Percentiles rank a stretch among this genome's conserved stretches.
Conservation (phyloP, 1,140 invertebrate genomes). For the Monochamus saltuarius region DNA sequence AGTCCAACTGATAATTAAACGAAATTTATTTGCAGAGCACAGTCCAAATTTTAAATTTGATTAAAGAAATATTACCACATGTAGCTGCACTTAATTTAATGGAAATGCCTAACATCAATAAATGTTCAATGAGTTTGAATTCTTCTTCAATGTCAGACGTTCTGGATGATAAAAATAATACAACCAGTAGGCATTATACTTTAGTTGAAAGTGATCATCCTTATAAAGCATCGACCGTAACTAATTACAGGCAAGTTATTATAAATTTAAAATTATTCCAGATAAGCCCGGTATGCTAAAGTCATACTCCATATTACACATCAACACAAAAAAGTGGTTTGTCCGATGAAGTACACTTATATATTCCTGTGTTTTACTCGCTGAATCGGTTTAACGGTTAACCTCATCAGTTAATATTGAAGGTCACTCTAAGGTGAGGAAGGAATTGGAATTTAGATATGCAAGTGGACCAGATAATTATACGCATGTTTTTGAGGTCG, state of each 20-base stretch:
- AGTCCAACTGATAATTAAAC: background rate
- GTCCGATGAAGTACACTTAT: too few species aligned
- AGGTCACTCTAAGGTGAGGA: too few species aligned
- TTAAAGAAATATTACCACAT: conserved; percentile 89
- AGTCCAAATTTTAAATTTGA: conserved; percentile 85
- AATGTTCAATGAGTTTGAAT: conserved; percentile 27
- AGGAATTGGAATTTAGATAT: too few species aligned
- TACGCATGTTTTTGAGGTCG: too few species aligned
- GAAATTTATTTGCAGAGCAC: conserved; percentile 65
- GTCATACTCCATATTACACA: too few species aligned
- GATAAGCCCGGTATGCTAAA: background rate
- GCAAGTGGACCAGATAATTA: too few species aligned
- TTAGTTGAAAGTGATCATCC: conserved; percentile 96
- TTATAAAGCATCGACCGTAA: conserved; percentile 87
- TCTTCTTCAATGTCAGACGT: conserved; percentile 30
- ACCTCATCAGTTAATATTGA: too few species aligned
- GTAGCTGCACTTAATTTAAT: conserved; percentile 82
- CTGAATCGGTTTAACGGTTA: too few species aligned
- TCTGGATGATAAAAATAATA: conserved; percentile 50
- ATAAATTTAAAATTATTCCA: conserved; percentile 1
- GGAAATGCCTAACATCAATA: conserved; percentile 37
- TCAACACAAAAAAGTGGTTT: too few species aligned
- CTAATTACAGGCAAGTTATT: conserved; percentile 72
- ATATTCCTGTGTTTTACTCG: too few species aligned
- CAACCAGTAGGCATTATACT: conserved; percentile 84